Evolutionary conservation across 2,888 invertebrate genomes (phyloP).

Genomic region (Troides helena): DNA sequence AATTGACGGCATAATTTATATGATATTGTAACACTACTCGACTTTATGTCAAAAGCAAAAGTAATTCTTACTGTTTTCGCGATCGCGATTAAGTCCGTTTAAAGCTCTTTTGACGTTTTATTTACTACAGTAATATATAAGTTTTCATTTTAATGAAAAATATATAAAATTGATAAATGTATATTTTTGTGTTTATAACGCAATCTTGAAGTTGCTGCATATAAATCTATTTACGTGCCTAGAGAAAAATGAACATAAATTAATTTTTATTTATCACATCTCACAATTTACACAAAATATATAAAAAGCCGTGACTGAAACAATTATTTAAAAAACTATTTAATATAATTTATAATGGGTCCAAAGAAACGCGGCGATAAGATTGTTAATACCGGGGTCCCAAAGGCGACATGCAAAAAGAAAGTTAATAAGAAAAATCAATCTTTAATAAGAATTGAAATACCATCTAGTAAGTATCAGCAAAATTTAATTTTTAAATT

Average conservation of each 20-base stretch:
- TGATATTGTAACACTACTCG: not conserved
- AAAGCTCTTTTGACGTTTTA: too few species aligned
- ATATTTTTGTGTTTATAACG: too few species aligned
- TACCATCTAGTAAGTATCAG: slow-evolving; percentile 2
- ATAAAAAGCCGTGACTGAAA: not conserved
- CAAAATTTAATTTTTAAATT: not conserved
- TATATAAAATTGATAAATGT: too few species aligned
- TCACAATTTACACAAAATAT: not conserved
- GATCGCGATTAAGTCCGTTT: not conserved
- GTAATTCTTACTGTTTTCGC: slow-evolving; percentile 5
- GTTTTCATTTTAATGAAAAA: too few species aligned
- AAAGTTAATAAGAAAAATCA: slow-evolving; percentile 42
- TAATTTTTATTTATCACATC: too few species aligned
- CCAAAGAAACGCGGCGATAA: not conserved
- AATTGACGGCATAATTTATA: too few species aligned
- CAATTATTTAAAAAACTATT: not conserved
- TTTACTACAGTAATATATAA: too few species aligned
- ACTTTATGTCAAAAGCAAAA: not conserved
- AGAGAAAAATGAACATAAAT: not conserved
- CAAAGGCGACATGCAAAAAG: slow-evolving; percentile 29
- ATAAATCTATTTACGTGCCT: not conserved
- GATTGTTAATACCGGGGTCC: too few species aligned
- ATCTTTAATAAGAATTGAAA: slow-evolving; percentile 5
- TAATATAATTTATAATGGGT: slow-evolving; percentile 1
- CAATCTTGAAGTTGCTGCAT: not conserved